phyloP scores from a whole-genome alignment of 2,888 invertebrate species.

The Cylloceria caligata region DNA sequence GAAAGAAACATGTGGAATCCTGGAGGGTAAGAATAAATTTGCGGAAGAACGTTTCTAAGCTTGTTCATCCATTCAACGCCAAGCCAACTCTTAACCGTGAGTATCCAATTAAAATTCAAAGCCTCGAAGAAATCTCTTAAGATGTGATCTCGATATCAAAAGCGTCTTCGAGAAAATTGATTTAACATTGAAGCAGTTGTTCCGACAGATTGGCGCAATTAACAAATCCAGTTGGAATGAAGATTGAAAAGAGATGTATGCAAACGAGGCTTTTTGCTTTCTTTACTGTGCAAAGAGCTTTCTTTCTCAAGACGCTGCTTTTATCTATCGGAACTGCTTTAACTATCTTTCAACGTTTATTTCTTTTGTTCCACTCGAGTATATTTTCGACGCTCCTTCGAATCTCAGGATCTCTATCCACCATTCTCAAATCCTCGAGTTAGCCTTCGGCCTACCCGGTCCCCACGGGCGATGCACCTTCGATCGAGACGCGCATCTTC shows the following conservation, averaged over 20 bases:
- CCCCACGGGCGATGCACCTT: conserved; percentile 22
- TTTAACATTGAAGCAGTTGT: conserved; percentile 42
- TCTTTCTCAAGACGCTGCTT: conserved; percentile 32
- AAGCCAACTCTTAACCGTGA: conserved; percentile 26
- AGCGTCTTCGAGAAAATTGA: conserved; percentile 23
- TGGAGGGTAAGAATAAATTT: not conserved
- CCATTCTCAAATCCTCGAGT: conserved; percentile 18
- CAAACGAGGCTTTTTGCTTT: conserved; percentile 31
- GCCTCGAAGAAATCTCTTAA: conserved; percentile 20
- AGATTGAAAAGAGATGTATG: conserved; percentile 46
- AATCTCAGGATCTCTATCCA: conserved; percentile 34
- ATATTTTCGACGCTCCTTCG: conserved; percentile 52
- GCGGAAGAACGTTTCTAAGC: not conserved
- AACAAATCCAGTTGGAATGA: conserved; percentile 32
- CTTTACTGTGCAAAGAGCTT: conserved; percentile 45
- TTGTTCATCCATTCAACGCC: not conserved
- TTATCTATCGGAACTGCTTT: conserved; percentile 45
- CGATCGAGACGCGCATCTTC: conserved; percentile 47
- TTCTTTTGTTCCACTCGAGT: conserved; percentile 45
- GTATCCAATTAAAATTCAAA: conserved; percentile 52
- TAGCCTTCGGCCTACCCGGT: conserved; percentile 1
- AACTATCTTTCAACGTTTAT: conserved; percentile 53
- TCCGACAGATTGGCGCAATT: conserved; percentile 56
- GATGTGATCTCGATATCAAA: conserved; percentile 11
- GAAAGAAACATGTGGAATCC: not conserved